A percentile compares a stretch with the other conserved stretches of the same genome.
phyloP scores from a whole-genome alignment of 2,888 invertebrate species.

The Euproctis similis region DNA sequence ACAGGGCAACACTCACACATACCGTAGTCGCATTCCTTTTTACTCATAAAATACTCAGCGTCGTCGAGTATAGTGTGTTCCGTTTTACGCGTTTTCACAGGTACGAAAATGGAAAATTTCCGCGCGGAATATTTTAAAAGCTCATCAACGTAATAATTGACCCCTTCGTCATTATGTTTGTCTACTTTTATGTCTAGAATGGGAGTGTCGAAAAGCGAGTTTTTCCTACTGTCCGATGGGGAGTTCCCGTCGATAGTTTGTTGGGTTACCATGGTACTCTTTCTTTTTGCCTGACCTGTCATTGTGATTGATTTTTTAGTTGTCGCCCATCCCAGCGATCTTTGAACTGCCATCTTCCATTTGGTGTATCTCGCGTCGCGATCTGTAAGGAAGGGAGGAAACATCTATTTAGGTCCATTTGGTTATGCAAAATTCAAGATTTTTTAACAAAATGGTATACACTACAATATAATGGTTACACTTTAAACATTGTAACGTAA shows the following conservation, averaged over 20 bases:
- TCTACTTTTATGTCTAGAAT: slow-evolving; percentile 26
- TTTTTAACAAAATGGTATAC: not conserved
- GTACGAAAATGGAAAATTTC: slow-evolving; percentile 52
- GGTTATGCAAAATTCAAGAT: too few species aligned
- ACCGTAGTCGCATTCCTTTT: slow-evolving; percentile 63
- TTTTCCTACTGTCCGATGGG: slow-evolving; percentile 34
- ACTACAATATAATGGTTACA: not conserved
- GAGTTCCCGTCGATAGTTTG: slow-evolving; percentile 33
- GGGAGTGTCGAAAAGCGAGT: slow-evolving; percentile 28
- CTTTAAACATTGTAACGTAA: too few species aligned
- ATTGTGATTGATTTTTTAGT: slow-evolving; percentile 83
- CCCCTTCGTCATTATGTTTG: slow-evolving; percentile 30
- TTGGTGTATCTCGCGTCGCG: slow-evolving; percentile 88
- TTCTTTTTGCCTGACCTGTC: slow-evolving; percentile 81
- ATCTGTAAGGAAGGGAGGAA: slow-evolving; percentile 67
- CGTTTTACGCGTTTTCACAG: slow-evolving; percentile 29
- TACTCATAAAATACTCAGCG: slow-evolving; percentile 51
- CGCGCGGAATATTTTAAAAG: slow-evolving; percentile 51
- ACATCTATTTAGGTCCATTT: too few species aligned
- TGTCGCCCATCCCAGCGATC: slow-evolving; percentile 92
- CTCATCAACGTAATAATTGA: slow-evolving; percentile 46
- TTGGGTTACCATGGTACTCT: slow-evolving; percentile 40
- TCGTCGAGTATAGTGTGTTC: slow-evolving; percentile 62
- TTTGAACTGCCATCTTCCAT: slow-evolving; percentile 96
- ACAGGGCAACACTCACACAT: slow-evolving; percentile 54